Base-by-base conservation (phyloP, 2,888 invertebrate species). In the Argyra leucocephala region DNA sequence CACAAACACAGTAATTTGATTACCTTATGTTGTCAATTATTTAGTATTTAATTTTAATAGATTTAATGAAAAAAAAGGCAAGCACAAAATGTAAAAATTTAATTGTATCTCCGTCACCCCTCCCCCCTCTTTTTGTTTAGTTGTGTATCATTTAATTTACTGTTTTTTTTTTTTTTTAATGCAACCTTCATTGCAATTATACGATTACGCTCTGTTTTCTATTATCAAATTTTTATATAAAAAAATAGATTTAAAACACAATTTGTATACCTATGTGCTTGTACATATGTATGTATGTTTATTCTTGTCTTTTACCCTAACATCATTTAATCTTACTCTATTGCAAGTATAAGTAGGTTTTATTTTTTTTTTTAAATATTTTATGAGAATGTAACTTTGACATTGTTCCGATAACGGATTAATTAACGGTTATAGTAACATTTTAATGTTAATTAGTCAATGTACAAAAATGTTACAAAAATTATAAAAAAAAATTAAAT, bases 331-430 rank as follows among this genome's bases (percentile, higher is more conserved):
- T 37, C 15, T 10, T 12, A 18, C 18, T 48, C 9, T 48, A 48
- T 48, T 18, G 12, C 31, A 5, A 7, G 10, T 31, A 31, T 31
- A 31, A 31, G 31, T 48, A 10, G 37, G 15, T 37, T 31, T 12
- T 31, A 31, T 31, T 12, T 31, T 31, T 31, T 10, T 6, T 31
- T 31, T 48, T 48, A 48, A 18, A 12, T 48, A 10, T 12, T 48
- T 48, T 48, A 48, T 48, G 48, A 12, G 48, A 5, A n/a, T n/a
- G n/a, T 48, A 48, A 48, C 48, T 48, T 48, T 48, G 48, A 48
- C 48, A 48, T 48, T 48, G 48, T 48, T 48, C 18, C 48, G 48
- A 48, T 48, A 48, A 48, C 48, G 48, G 48, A 48, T 48, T 48
- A 48, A 48, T 48, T 48, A 48, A 48, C 48, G 48, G 48, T 48